These are phyloP conservation scores for Decapterus maruadsi DNA, from an alignment of 2,797 vertebrate genomes.

Conservation along the genomic window DNA sequence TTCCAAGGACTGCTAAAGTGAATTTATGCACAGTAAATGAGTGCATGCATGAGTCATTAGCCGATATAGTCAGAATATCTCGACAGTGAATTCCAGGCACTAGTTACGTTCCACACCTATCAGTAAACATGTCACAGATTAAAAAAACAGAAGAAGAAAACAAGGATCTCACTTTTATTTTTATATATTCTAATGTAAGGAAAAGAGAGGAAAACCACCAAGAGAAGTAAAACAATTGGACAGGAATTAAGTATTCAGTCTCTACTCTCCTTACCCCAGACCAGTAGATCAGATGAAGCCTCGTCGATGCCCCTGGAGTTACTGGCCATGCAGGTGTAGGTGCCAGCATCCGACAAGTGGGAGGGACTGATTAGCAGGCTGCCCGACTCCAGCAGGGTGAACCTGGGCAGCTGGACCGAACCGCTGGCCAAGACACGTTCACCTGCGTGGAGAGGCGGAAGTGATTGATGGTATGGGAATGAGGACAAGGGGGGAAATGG, in stretches of 20 bases:
- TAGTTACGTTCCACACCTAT: slow-evolving; percentile 4
- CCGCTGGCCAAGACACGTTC: slow-evolving; percentile 96
- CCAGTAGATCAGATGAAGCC: slow-evolving; percentile 92
- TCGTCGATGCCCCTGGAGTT: slow-evolving; percentile 97
- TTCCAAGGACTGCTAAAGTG: slow-evolving; percentile 37
- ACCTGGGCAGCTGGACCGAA: slow-evolving; percentile 95
- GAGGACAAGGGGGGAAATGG: slow-evolving; percentile 8
- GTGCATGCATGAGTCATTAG: slow-evolving; percentile 27
- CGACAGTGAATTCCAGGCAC: slow-evolving; percentile 38
- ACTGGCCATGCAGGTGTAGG: slow-evolving; percentile 95
- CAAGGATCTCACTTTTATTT: neutral
- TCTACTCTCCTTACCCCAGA: slow-evolving; percentile 91
- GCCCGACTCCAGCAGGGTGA: slow-evolving; percentile 96
- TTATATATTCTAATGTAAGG: neutral
- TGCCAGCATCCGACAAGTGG: slow-evolving; percentile 91
- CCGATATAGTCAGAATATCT: slow-evolving; percentile 23
- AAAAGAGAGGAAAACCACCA: too few species aligned
- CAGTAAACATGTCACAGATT: slow-evolving; percentile 36
- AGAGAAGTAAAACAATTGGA: too few species aligned
- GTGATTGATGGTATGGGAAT: slow-evolving; percentile 63
- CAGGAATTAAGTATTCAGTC: neutral
- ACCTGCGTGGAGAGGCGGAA: slow-evolving; percentile 78
- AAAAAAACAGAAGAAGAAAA: neutral
- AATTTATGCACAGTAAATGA: slow-evolving; percentile 42
- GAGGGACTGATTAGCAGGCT: slow-evolving; percentile 95